These are phyloP conservation scores for Lithophane leautieri DNA, from an alignment of 2,888 invertebrate genomes.

Conservation along the genomic window DNA sequence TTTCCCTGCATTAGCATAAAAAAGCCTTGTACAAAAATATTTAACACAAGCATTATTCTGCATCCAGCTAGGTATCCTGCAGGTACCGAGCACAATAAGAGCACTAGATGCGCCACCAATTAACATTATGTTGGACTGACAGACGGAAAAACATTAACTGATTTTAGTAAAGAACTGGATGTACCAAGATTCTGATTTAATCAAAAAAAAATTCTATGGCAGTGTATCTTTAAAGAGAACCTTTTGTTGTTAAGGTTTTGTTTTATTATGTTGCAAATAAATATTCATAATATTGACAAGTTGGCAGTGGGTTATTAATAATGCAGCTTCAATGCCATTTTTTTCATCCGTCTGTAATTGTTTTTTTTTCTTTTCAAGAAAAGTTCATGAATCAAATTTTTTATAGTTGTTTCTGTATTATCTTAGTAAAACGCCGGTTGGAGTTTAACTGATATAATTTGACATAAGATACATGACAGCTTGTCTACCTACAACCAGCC, in stretches of 20 bases:
- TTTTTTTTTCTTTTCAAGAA: neutral
- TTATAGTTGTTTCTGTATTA: neutral
- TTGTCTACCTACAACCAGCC: neutral
- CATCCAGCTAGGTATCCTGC: conserved; percentile 55
- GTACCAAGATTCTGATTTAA: neutral
- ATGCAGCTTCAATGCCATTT: neutral
- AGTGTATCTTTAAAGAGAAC: too few relatives aligned
- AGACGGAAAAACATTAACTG: conserved; percentile 28
- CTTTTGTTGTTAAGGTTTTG: neutral
- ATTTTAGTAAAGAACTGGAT: conserved; percentile 40
- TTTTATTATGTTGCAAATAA: neutral
- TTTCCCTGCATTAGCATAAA: conserved; percentile 43
- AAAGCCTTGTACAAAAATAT: conserved; percentile 51
- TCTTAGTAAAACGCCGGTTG: neutral
- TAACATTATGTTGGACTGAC: conserved; percentile 47
- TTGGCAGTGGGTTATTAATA: neutral
- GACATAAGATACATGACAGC: too few relatives aligned
- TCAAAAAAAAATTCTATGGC: neutral
- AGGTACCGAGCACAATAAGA: conserved; percentile 41
- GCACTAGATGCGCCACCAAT: conserved; percentile 55
- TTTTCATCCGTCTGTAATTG: neutral
- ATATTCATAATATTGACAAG: neutral
- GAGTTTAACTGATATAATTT: neutral
- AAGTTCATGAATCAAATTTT: neutral
- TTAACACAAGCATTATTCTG: conserved; percentile 52